Evolutionary conservation across 2,113 vertebrate species (phyloP), one percentile per base, ranked within the genome.

Genomic region (Phalacrocorax aristotelis): DNA sequence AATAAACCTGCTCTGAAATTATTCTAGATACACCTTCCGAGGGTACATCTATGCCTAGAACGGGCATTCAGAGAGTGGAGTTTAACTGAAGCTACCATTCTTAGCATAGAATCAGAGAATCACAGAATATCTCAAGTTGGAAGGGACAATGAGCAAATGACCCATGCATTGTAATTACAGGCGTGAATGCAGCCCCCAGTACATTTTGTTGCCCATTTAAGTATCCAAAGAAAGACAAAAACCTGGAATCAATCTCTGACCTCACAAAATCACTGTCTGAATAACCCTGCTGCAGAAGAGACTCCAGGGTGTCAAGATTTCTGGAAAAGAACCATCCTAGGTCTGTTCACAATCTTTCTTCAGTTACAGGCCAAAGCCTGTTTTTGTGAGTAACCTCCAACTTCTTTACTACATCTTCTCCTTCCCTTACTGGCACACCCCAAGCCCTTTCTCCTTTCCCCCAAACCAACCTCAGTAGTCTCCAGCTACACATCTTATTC

Each of bases 101-200:
- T 61, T n/a, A 27, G 36, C 52, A 70, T 0, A 55, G 48, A 62
- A 44, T 60, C 71, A 40, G 66, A 70, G 40, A 65, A 52, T 68
- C 64, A 48, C 3, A 57, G 57, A 62, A 7, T 10, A 23, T 44
- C n/a, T 78, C 54, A n/a, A 13, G 40, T 2, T 79, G 75, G 25
- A 65, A 61, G 29, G 48, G 55, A 79, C 9, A 36, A 36, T 10
- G 25, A 78, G 48, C 10, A 65, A 65, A 60, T 6, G 10, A 60
- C 48, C 11, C 1, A 0, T 21, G 27, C 23, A 26, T 8, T 83
- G 55, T 13, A 22, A 46, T 26, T 10, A 18, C 0, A 1, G n/a
- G 34, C 30, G 4, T 11, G 13, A 61, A 48, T 11, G 51, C 13
- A 91, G 65, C 27, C 38, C 23, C 46, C n/a, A 23, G 40, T 34